These are phyloP conservation scores for Hofmannophila pseudospretella DNA, from an alignment of 2,888 invertebrate genomes.

Conservation along the genomic window DNA sequence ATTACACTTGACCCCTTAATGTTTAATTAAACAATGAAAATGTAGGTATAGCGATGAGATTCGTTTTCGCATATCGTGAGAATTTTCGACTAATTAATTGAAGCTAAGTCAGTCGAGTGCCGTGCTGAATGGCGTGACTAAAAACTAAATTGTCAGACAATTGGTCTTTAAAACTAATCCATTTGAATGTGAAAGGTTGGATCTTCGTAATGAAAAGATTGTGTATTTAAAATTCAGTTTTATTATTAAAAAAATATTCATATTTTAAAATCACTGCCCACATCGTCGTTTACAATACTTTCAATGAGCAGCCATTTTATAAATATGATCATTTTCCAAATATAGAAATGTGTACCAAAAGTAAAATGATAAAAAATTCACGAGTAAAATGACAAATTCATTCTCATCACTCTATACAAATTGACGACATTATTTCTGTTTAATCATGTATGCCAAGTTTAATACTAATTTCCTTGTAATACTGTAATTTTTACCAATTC, in stretches of 20 bases:
- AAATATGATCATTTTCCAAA: conserved; percentile 45
- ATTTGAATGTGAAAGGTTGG: neutral
- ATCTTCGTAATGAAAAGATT: conserved; percentile 17
- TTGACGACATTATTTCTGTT: conserved; percentile 43
- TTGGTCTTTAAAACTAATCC: too few relatives aligned
- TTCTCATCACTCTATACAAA: conserved; percentile 38
- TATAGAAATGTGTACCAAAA: conserved; percentile 49
- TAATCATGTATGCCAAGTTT: conserved; percentile 32
- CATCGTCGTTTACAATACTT: conserved; percentile 31
- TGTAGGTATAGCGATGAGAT: conserved; percentile 29
- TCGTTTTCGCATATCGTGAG: conserved; percentile 32
- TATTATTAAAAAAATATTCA: conserved; percentile 63
- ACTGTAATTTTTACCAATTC: conserved; percentile 65
- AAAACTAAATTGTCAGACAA: conserved; percentile 3
- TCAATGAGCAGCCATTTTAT: conserved; percentile 37
- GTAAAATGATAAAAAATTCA: conserved; percentile 59
- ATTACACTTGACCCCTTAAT: conserved; percentile 63
- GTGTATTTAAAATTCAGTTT: conserved; percentile 58
- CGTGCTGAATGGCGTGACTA: conserved; percentile 6
- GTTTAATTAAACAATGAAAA: conserved; percentile 59
- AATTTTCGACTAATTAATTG: conserved; percentile 22
- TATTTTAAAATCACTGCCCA: conserved; percentile 60
- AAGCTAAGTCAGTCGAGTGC: conserved; percentile 4
- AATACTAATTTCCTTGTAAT: conserved; percentile 64
- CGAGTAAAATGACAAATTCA: conserved; percentile 43